Percentiles rank a stretch among this genome's conserved stretches.
Evolutionary conservation across 2,888 invertebrate genomes (phyloP).

Genomic region (Hedychridium roseum): DNA sequence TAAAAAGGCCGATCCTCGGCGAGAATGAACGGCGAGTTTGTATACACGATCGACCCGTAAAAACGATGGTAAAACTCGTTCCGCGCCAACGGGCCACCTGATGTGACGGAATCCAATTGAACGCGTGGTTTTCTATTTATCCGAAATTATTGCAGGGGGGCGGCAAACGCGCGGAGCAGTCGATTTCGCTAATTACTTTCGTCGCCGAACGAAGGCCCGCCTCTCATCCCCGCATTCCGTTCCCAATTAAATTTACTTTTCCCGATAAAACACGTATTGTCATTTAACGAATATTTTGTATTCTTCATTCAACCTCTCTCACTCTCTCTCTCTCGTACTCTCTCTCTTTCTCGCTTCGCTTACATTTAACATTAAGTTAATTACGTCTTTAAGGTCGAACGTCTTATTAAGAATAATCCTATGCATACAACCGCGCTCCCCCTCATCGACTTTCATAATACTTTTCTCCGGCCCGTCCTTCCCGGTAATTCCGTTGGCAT

Average conservation of each 20-base stretch:
- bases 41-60: no score
- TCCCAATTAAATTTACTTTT: no score
- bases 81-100: no score
- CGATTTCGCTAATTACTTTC: no score
- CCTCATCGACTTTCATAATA: neutral
- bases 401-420: neutral
- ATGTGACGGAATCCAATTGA: no score
- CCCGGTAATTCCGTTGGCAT: no score
- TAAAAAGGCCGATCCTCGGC: neutral
- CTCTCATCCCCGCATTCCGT: constrained; percentile 24
- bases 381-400: no score
- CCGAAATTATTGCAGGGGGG: no score
- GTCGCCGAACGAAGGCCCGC: constrained; percentile 30
- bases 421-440: neutral
- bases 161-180: no score
- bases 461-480: neutral
- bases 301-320: constrained; percentile 9
- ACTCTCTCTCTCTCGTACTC: constrained; percentile 4
- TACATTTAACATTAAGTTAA: constrained; percentile 25
- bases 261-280: constrained; percentile 57
- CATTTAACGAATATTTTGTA: constrained; percentile 52
- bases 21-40: neutral
- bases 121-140: no score
- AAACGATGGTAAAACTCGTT: no score
- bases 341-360: constrained; percentile 12